Conservation (phyloP, 92 coral and sea anemone genomes). For the Epizoanthus stellaris region DNA sequence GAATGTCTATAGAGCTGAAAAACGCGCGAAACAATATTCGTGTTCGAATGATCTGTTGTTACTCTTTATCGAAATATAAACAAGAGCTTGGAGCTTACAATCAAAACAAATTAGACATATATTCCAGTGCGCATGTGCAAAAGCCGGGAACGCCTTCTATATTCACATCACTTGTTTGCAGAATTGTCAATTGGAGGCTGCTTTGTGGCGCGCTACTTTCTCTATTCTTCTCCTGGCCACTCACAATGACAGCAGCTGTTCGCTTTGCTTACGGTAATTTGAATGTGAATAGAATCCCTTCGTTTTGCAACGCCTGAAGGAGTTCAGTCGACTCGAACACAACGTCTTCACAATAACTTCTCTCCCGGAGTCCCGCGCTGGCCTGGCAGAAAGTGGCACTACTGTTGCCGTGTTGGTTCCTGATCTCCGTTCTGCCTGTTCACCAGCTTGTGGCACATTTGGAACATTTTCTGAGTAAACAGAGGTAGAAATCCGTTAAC, state of each 20-base stretch:
- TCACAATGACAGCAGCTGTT: conserved; percentile 93
- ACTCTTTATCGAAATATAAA: conserved; percentile 2
- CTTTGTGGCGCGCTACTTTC: conserved; percentile 61
- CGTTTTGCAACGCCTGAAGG: conserved; percentile 79
- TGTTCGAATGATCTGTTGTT: background rate
- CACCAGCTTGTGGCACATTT: conserved; percentile 51
- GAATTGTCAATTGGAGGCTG: conserved; percentile 70
- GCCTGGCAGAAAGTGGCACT: background rate
- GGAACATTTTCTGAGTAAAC: conserved; percentile 46
- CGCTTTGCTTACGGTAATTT: conserved; percentile 74
- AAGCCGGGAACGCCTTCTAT: conserved; percentile 66
- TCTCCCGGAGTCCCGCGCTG: conserved; percentile 17
- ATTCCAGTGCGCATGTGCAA: conserved; percentile 51
- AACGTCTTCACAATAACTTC: conserved; percentile 40
- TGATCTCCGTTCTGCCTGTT: conserved; percentile 45
- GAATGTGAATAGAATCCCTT: conserved; percentile 87
- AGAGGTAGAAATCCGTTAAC: conserved; percentile 61
- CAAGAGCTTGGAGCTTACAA: conserved; percentile 5
- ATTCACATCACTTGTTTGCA: conserved; percentile 47
- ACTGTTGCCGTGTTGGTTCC: background rate
- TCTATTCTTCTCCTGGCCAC: conserved; percentile 73
- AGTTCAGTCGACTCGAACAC: conserved; percentile 63
- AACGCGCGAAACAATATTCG: background rate
- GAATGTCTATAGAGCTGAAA: background rate
- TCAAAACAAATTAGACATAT: background rate